Conservation (phyloP, 1,140 invertebrate species). For the Diachasma alloeum region DNA sequence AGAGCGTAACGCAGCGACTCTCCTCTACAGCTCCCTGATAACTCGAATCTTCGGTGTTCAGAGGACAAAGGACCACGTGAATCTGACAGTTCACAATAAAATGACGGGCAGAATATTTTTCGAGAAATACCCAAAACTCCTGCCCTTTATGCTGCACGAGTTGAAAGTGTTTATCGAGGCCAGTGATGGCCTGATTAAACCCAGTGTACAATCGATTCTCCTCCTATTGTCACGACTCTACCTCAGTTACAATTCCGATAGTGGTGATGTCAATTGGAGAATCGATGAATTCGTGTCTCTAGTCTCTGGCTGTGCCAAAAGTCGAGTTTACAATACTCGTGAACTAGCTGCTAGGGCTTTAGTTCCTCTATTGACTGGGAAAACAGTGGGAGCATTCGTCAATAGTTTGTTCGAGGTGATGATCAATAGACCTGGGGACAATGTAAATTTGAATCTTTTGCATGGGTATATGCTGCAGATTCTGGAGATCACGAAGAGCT, state of each 20-base stretch:
- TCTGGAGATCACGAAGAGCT: conserved; percentile 41
- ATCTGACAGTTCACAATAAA: conserved; percentile 78
- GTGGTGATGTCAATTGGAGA: conserved; percentile 71
- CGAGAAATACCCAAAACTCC: conserved; percentile 80
- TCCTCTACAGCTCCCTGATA: conserved; percentile 86
- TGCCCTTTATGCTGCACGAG: conserved; percentile 79
- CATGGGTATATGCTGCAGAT: conserved; percentile 62
- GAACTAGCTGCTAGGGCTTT: conserved; percentile 74
- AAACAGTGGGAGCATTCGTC: conserved; percentile 45
- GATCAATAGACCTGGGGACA: conserved; percentile 26
- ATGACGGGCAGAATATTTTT: conserved; percentile 86
- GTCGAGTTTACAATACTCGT: conserved; percentile 71
- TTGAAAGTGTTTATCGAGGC: conserved; percentile 65
- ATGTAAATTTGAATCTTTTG: conserved; percentile 48
- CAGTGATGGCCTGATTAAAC: conserved; percentile 56
- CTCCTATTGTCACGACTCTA: conserved; percentile 82
- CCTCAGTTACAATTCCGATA: conserved; percentile 73
- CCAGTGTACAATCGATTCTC: conserved; percentile 79
- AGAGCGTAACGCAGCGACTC: conserved; percentile 85
- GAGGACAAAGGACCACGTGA: conserved; percentile 76
- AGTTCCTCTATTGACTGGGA: conserved; percentile 68
- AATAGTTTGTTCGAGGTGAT: conserved; percentile 45
- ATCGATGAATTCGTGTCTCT: conserved; percentile 64
- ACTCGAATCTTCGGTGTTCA: conserved; percentile 91
- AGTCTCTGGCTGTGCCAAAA: conserved; percentile 65